These are phyloP conservation scores for Diuraphis noxia DNA, from an alignment of 1,140 invertebrate species.

Conservation along the genomic window DNA sequence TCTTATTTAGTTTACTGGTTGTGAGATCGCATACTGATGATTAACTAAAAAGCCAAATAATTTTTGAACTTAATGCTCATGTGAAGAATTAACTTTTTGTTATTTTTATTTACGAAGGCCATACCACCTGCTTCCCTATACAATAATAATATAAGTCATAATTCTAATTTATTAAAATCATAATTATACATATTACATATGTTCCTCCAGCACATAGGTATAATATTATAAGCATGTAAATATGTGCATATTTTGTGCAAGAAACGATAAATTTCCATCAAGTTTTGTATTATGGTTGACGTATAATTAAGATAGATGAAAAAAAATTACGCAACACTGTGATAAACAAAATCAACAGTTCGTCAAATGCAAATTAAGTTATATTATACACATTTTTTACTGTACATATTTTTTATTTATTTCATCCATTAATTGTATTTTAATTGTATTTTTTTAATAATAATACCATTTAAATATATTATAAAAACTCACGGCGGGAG, in stretches of 20 bases:
- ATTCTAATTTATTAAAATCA: background rate
- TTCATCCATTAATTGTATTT: background rate
- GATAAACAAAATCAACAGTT: background rate
- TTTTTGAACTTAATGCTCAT: background rate
- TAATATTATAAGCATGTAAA: background rate
- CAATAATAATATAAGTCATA: background rate
- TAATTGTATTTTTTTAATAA: background rate
- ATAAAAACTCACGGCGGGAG: background rate
- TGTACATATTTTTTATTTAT: background rate
- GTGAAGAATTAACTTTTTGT: background rate
- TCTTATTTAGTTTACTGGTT: background rate
- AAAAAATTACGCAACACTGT: background rate
- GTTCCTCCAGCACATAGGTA: background rate
- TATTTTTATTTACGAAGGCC: background rate
- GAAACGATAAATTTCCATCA: conserved; percentile 26
- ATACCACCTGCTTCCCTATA: background rate
- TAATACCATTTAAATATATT: background rate
- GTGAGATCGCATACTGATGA: too few relatives aligned
- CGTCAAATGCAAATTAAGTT: conserved; percentile 15
- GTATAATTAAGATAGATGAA: background rate
- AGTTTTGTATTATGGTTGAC: background rate
- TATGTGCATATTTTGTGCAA: background rate
- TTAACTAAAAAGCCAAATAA: background rate
- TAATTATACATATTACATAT: background rate
- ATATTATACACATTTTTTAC: background rate